Evolutionary conservation across 2,888 invertebrate genomes (phyloP).

Genomic region (Nomada fucata): DNA sequence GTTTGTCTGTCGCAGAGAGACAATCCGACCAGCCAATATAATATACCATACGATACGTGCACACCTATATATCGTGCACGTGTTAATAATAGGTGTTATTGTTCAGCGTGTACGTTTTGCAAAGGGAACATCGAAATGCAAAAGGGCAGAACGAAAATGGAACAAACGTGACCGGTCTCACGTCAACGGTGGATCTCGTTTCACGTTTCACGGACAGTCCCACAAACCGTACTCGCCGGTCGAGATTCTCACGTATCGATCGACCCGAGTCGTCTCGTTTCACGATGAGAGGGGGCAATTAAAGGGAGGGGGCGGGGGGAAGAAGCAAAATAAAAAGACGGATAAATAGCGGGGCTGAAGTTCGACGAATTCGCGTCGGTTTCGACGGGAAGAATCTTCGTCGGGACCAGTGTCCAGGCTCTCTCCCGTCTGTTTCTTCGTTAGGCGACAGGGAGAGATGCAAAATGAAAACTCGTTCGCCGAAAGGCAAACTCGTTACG

Average conservation of each 20-base stretch:
- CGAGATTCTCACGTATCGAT: not conserved
- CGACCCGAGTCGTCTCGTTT: not conserved
- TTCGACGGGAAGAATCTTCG: not conserved
- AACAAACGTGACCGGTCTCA: constrained; percentile 32
- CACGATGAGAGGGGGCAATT: no score
- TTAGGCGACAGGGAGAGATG: constrained; percentile 11
- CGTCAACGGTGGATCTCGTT: constrained; percentile 57
- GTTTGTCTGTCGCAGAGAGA: not conserved
- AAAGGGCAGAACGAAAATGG: not conserved
- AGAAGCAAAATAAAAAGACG: no score
- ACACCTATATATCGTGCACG: no score
- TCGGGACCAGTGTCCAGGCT: constrained; percentile 14
- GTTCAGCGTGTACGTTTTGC: not conserved
- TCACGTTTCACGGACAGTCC: constrained; percentile 11
- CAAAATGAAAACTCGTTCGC: constrained; percentile 30
- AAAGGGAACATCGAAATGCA: not conserved
- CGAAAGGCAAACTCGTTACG: constrained; percentile 27
- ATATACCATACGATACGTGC: not conserved
- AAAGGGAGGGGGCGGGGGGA: no score
- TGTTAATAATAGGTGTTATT: not conserved
- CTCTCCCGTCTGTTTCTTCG: not conserved
- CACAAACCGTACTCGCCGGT: not conserved
- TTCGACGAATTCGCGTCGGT: not conserved
- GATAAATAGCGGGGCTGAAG: no score
- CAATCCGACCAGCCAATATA: not conserved